Conservation (phyloP, 2,113 vertebrate genomes). For the Equus quagga region DNA sequence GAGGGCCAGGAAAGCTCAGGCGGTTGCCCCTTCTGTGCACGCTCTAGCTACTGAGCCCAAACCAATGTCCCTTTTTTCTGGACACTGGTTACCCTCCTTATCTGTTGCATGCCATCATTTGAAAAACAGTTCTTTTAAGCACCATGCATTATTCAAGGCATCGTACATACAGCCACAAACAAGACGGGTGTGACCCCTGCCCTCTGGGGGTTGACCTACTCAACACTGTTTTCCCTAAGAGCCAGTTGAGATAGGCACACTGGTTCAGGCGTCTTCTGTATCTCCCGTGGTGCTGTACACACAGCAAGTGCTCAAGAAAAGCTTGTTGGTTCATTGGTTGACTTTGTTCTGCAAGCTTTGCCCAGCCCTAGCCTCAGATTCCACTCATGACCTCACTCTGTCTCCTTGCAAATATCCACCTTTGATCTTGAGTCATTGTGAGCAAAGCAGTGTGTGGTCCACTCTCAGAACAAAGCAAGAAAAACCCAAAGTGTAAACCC, state of each 20-base stretch:
- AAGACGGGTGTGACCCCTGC: background rate
- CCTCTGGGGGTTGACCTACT: rapidly evolving
- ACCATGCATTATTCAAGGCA: background rate
- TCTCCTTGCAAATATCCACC: background rate
- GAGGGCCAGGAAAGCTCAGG: no score
- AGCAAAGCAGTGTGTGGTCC: background rate
- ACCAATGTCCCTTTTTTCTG: background rate
- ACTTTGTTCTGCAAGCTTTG: background rate
- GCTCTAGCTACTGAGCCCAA: background rate
- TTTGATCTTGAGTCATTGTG: background rate
- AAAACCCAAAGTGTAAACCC: background rate
- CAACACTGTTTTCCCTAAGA: background rate
- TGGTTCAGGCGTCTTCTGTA: background rate
- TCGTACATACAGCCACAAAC: background rate
- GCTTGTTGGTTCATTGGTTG: background rate
- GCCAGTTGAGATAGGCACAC: background rate
- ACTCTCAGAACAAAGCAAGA: background rate
- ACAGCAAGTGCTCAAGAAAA: background rate
- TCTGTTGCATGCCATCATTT: background rate
- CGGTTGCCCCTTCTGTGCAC: rapidly evolving
- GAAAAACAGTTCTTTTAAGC: background rate
- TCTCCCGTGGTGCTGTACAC: background rate
- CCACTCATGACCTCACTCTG: background rate
- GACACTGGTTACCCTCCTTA: background rate
- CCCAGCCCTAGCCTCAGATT: background rate